Percentiles rank a stretch among this genome's conserved stretches.
These are phyloP conservation scores for Barypeithes pellucidus DNA, from an alignment of 2,888 invertebrate species.

Conservation along the genomic window DNA sequence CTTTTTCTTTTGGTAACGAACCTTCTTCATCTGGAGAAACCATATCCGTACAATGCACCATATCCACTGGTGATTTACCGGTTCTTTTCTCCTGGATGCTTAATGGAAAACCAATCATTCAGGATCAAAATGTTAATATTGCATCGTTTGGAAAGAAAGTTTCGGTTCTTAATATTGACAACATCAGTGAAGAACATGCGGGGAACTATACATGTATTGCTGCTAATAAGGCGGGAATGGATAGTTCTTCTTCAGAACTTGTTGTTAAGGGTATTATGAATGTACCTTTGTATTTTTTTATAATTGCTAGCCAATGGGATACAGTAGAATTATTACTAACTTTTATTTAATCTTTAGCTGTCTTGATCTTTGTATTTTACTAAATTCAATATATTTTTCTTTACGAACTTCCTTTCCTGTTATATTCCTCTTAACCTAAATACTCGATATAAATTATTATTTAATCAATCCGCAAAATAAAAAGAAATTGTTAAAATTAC, in stretches of 20 bases:
- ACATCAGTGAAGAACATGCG: slow-evolving; percentile 72
- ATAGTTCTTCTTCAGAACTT: slow-evolving; percentile 71
- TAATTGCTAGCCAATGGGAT: too few relatives aligned
- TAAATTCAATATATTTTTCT: too few relatives aligned
- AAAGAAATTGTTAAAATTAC: too few relatives aligned
- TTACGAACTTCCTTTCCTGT: too few relatives aligned
- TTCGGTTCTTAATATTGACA: slow-evolving; percentile 77
- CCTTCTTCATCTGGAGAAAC: slow-evolving; percentile 74
- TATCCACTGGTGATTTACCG: slow-evolving; percentile 85
- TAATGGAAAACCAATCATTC: slow-evolving; percentile 75
- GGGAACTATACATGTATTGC: slow-evolving; percentile 76
- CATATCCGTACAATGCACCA: slow-evolving; percentile 73
- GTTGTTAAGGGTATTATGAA: slow-evolving; percentile 70
- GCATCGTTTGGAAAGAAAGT: slow-evolving; percentile 77
- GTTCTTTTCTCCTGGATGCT: slow-evolving; percentile 84
- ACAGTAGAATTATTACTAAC: background rate
- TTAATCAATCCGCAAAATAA: too few relatives aligned
- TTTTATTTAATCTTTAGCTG: too few relatives aligned
- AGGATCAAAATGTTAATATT: slow-evolving; percentile 71
- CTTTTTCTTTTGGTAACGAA: slow-evolving; percentile 80
- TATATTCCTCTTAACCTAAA: too few relatives aligned
- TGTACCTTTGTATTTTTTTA: background rate
- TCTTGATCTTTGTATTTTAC: too few relatives aligned
- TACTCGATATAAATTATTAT: too few relatives aligned
- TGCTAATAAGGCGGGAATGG: slow-evolving; percentile 72